phyloP scores from a whole-genome alignment of 2,797 vertebrate genomes.

The Trachops cirrhosus region DNA sequence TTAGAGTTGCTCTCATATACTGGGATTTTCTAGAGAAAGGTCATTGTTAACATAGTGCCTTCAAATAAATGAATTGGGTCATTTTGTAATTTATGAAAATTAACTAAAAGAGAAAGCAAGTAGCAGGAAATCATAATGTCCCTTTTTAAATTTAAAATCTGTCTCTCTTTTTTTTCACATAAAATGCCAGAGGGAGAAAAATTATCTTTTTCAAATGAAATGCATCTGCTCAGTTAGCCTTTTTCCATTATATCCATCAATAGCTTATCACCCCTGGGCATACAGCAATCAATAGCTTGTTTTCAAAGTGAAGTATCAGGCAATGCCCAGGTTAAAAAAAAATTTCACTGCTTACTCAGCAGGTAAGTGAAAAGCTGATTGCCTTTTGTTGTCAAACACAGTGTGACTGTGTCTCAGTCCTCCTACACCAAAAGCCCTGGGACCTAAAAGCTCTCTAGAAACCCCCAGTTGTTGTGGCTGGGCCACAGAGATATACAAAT shows the following conservation, averaged over 20 bases:
- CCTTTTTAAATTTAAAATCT: conserved; percentile 30
- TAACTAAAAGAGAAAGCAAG: conserved; percentile 1
- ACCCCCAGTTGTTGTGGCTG: not conserved
- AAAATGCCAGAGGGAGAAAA: conserved; percentile 28
- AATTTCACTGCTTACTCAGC: not conserved
- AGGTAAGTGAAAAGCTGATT: not conserved
- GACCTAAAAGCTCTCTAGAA: not conserved
- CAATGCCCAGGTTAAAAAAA: not conserved
- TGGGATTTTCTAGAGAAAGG: not conserved
- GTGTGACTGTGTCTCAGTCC: not conserved
- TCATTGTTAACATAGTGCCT: not conserved
- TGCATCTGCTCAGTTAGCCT: conserved; percentile 4
- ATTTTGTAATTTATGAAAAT: conserved; percentile 46
- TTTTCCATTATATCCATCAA: conserved; percentile 22
- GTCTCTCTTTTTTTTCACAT: not conserved
- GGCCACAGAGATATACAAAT: not conserved
- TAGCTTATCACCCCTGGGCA: conserved; percentile 8
- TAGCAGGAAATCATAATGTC: not conserved
- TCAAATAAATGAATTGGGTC: not conserved
- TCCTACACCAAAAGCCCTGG: not conserved
- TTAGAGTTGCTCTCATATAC: not conserved
- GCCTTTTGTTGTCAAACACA: not conserved
- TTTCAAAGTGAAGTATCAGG: conserved; percentile 49
- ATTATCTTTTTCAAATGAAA: conserved; percentile 42
- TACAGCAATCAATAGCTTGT: conserved; percentile 29